A percentile compares a stretch with the other conserved stretches of the same genome.
Evolutionary conservation across 1,140 invertebrate genomes (phyloP).

Genomic region (Stratiolaelaps scimitus): DNA sequence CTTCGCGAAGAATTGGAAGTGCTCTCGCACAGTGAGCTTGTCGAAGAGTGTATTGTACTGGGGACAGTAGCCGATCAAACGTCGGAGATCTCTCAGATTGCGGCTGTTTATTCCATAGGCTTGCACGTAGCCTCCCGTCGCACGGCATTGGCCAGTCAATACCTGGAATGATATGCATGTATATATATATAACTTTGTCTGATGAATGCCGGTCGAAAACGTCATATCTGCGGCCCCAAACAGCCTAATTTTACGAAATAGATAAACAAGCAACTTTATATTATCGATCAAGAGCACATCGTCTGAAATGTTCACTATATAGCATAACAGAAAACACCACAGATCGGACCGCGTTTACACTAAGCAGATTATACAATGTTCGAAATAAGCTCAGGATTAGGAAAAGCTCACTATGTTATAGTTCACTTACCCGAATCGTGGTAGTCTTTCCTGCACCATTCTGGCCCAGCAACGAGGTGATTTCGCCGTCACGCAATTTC

Average conservation of each 20-base stretch:
- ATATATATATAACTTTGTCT: no score
- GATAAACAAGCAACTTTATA: neutral
- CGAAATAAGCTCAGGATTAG: neutral
- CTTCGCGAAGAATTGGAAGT: conserved; percentile 36
- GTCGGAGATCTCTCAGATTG: conserved; percentile 34
- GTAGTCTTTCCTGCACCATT: conserved; percentile 83
- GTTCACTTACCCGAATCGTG: conserved; percentile 44
- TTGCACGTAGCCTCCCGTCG: conserved; percentile 40
- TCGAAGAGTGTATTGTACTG: conserved; percentile 46
- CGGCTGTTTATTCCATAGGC: conserved; percentile 40
- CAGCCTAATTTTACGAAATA: neutral
- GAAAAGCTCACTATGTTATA: neutral
- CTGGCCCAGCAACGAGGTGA: conserved; percentile 49
- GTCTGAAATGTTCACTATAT: neutral
- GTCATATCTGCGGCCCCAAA: no score
- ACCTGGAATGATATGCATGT: conserved; percentile 38
- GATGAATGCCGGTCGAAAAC: no score
- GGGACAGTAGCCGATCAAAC: conserved; percentile 43
- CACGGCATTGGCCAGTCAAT: conserved; percentile 41
- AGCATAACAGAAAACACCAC: neutral
- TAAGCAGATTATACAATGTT: no score
- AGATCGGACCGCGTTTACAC: no score
- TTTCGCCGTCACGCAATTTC: conserved; percentile 52
- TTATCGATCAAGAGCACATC: neutral
- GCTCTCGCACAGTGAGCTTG: conserved; percentile 39